Evolutionary conservation across 2,888 invertebrate genomes (phyloP), one percentile per base, ranked within the genome.

Genomic region (Orchestes rusci): DNA sequence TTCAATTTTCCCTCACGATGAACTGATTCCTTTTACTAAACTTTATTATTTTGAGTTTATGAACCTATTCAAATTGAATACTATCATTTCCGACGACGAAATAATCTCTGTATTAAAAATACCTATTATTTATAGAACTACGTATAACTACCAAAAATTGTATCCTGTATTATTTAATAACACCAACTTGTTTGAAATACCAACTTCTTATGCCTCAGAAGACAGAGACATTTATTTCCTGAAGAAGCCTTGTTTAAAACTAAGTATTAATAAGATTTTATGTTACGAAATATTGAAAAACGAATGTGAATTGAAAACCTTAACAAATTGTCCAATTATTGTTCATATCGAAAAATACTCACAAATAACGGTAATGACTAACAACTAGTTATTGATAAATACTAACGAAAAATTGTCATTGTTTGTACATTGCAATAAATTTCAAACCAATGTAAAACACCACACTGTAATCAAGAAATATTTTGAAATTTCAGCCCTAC

Each of bases 11-110:
- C n/a, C 40, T 16, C 19, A 17, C 13, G 20, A 45, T 4, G 62
- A 63, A 58, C 34, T 48, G 10, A 19, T 41, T 1, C 23, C 37
- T 12, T 38, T 29, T 39, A 36, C 41, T 30, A 39, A 40, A 42
- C 28, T 49, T 2, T 27, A 44, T 20, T 31, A 27, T 23, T 42
- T 31, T 36, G 35, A 48, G 31, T 37, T 33, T 19, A 27, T 37
- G 18, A 28, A 31, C 20, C 13, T 37, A 17, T 27, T 28, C 16
- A 43, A 43, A 15, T 31, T 43, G 18, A 40, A 40, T 16, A 34
- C 28, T 7, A 35, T 45, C 12, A 19, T 40, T 34, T 35, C 38
- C 8, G 32, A 43, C 12, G 5, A 37, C 10, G 43, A 43, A 13
- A 43, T 43, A 38, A 43, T 43, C 32, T 43, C 38, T 43, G 38